phyloP scores from a whole-genome alignment of 2,797 vertebrate species.

The Takifugu rubripes region DNA sequence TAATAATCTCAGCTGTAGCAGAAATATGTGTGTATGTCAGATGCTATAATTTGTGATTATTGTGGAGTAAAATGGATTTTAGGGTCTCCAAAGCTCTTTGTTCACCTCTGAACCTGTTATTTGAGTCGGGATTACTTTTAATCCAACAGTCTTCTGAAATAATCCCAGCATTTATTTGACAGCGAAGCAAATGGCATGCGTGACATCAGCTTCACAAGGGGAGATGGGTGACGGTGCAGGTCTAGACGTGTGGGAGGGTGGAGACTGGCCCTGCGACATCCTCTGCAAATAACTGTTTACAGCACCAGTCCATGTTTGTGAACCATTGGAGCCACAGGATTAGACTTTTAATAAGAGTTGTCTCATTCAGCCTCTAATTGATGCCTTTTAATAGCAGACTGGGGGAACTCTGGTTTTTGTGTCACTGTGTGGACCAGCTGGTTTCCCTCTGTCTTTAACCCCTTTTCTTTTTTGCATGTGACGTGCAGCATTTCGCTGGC shows the following conservation, averaged over 20 bases:
- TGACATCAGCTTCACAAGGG: neutral
- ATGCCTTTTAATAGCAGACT: too few species aligned
- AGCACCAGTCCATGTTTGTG: slow-evolving; percentile 5
- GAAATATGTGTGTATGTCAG: neutral
- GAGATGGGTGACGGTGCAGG: slow-evolving; percentile 7
- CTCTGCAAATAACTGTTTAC: slow-evolving; percentile 32
- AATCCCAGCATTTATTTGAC: neutral
- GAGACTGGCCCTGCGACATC: neutral
- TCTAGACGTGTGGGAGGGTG: slow-evolving; percentile 46
- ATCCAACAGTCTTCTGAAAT: neutral
- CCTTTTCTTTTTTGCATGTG: too few species aligned
- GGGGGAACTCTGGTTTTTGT: too few species aligned
- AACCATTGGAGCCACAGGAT: slow-evolving; percentile 17
- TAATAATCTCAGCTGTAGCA: neutral
- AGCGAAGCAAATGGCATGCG: neutral
- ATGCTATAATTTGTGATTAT: neutral
- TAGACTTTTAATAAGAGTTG: slow-evolving; percentile 29
- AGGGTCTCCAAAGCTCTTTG: neutral
- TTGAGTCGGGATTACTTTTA: neutral
- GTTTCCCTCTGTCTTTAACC: too few species aligned
- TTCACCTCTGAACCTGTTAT: neutral
- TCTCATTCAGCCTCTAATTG: slow-evolving; percentile 4
- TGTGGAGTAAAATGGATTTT: neutral
- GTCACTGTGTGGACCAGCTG: too few species aligned
- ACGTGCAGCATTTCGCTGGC: neutral